A percentile compares a stretch with the other conserved stretches of the same genome.
Evolutionary conservation across 2,113 vertebrate genomes (phyloP).

Genomic region (Istiophorus platypterus): DNA sequence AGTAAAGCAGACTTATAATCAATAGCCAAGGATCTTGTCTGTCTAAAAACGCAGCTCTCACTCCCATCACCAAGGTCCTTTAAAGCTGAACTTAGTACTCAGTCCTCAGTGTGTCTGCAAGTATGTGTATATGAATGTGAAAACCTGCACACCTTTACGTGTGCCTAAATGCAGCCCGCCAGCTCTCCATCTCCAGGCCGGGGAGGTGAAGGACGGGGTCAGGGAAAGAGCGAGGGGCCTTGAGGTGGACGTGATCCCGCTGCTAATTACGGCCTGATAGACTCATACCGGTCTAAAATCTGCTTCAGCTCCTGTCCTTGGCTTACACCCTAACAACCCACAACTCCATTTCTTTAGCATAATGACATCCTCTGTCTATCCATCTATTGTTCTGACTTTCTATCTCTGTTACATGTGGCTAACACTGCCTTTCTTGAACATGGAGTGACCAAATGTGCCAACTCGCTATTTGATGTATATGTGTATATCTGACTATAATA

Average conservation of each 20-base stretch:
- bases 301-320: conserved; percentile 37
- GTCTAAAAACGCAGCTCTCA: conserved; percentile 19
- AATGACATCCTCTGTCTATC: conserved; percentile 1
- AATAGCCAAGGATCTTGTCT: conserved; percentile 25
- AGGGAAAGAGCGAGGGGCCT: conserved; percentile 40
- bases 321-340: conserved; percentile 6
- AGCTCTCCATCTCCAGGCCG: conserved; percentile 49
- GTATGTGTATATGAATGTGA: conserved; percentile 2
- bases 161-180: conserved; percentile 45
- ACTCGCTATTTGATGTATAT: not conserved
- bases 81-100: conserved; percentile 45
- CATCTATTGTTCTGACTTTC: not conserved
- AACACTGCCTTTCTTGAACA: not conserved
- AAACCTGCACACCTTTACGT: not conserved
- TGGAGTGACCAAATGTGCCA: not conserved
- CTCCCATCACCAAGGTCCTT: conserved; percentile 36
- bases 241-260: conserved; percentile 49
- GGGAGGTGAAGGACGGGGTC: conserved; percentile 66
- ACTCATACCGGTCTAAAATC: conserved; percentile 29
- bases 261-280: conserved; percentile 50
- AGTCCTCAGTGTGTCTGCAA: conserved; percentile 3
- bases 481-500: not conserved
- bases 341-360: conserved; percentile 11
- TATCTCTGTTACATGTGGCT: not conserved
- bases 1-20: conserved; percentile 32